Conservation (phyloP, 1,140 invertebrate genomes). For the Trichonephila inaurata region DNA sequence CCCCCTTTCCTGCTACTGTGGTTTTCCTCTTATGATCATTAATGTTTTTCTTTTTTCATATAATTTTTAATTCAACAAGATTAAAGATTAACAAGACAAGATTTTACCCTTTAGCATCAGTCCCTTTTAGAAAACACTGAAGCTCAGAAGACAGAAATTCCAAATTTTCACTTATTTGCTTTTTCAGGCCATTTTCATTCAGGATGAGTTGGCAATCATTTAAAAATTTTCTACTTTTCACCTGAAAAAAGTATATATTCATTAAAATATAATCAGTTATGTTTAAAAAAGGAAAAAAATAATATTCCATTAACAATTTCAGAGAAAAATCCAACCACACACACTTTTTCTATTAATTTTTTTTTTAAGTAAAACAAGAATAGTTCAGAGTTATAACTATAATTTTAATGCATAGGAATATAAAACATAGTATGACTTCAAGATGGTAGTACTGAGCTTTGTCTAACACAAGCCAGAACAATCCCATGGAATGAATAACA, state of each 20-base stretch:
- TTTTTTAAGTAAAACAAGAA: too few species aligned
- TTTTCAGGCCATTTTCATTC: not conserved
- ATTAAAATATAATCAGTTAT: not conserved
- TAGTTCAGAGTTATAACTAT: too few species aligned
- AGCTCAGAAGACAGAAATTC: not conserved
- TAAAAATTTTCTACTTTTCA: slow-evolving; percentile 1
- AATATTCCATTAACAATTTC: not conserved
- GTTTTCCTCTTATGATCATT: too few species aligned
- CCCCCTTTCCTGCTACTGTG: too few species aligned
- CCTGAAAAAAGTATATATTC: not conserved
- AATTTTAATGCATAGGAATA: too few species aligned
- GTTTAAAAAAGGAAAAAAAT: not conserved
- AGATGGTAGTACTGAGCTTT: too few species aligned
- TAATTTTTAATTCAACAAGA: too few species aligned
- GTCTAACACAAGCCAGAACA: too few species aligned
- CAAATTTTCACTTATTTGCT: not conserved
- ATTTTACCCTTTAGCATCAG: slow-evolving; percentile 19
- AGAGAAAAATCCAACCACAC: not conserved
- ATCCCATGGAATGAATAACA: too few species aligned
- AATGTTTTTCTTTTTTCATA: too few species aligned
- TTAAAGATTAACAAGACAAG: not conserved
- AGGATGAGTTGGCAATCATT: not conserved
- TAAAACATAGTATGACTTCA: too few species aligned
- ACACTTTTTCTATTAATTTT: too few species aligned
- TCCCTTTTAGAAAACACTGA: not conserved